phyloP scores from a whole-genome alignment of 2,113 vertebrate species.

The Mormyrus iriodes region DNA sequence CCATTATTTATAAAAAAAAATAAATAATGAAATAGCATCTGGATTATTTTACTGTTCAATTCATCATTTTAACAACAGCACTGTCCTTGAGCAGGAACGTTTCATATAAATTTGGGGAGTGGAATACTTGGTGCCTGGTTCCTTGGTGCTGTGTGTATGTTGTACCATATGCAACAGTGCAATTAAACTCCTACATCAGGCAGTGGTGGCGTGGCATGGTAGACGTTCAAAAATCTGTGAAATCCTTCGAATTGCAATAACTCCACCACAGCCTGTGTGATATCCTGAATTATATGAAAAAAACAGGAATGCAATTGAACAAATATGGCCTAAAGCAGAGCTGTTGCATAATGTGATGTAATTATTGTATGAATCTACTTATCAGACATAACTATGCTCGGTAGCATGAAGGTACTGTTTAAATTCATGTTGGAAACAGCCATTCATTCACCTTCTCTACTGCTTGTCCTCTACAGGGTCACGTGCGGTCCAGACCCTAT shows the following conservation, averaged over 20 bases:
- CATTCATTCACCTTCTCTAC: neutral
- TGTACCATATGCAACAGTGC: neutral
- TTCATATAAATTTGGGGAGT: conserved; percentile 3
- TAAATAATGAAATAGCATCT: conserved; percentile 36
- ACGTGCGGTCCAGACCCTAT: neutral
- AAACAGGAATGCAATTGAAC: neutral
- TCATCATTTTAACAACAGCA: conserved; percentile 32
- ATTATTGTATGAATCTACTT: neutral
- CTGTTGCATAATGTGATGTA: neutral
- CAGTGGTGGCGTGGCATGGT: neutral
- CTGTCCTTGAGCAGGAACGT: conserved; percentile 16
- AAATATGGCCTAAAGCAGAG: neutral
- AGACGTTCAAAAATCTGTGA: neutral
- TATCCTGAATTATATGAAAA: neutral
- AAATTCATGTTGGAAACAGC: neutral
- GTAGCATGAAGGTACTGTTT: neutral
- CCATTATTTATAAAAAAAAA: conserved; percentile 36
- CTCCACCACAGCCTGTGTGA: neutral
- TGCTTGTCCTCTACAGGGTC: neutral
- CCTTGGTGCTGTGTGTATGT: neutral
- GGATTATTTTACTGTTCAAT: conserved; percentile 32
- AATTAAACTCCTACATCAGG: neutral
- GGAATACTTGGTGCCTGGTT: conserved; percentile 8
- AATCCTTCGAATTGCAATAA: neutral
- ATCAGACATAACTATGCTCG: neutral